A percentile compares a stretch with the other conserved stretches of the same genome.
These are phyloP conservation scores for Oncorhynchus gorbuscha DNA, from an alignment of 2,113 vertebrate genomes.

Conservation along the genomic window DNA sequence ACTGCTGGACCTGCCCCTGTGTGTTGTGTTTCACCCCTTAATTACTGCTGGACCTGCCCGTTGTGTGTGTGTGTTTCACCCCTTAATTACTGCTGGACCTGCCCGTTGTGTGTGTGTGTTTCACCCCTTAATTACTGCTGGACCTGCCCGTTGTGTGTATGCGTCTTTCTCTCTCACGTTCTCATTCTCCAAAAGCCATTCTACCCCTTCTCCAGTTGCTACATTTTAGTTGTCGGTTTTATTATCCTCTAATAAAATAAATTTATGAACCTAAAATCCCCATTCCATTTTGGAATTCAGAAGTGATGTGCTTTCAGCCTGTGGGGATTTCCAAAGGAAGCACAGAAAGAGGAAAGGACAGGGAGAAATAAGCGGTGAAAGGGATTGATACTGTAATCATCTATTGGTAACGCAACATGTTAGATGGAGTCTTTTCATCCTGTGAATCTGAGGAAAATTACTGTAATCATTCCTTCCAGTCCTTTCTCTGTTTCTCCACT, in stretches of 20 bases:
- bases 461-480: slow-evolving; percentile 2
- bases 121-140: slow-evolving; percentile 21
- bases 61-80: slow-evolving; percentile 31
- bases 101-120: neutral
- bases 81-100: slow-evolving; percentile 34
- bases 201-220: neutral
- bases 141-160: neutral
- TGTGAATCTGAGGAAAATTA: neutral
- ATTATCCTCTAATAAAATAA: neutral
- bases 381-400: slow-evolving; percentile 2
- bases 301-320: neutral
- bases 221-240: neutral
- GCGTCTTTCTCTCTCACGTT: neutral
- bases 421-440: neutral
- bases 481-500: neutral
- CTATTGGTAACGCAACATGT: neutral
- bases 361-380: neutral
- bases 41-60: too few species aligned
- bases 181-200: neutral
- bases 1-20: too few species aligned
- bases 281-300: neutral
- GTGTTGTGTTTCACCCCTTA: slow-evolving; percentile 30
- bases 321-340: neutral
- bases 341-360: neutral
- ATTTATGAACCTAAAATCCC: neutral